Base-by-base conservation (phyloP, 2,113 vertebrate species). In the Hymenochirus boettgeri region DNA sequence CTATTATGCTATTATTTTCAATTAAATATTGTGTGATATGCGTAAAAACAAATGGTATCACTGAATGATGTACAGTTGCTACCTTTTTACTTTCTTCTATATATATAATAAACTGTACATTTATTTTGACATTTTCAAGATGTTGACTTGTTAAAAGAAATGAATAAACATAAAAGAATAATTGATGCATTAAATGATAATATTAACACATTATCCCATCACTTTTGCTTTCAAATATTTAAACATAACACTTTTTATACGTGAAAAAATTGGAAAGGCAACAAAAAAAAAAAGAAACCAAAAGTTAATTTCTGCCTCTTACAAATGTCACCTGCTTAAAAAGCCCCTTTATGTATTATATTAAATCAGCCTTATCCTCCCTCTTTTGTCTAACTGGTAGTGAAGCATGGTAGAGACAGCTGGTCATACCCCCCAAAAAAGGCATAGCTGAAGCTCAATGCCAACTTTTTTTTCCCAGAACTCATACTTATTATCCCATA, bases 331-430 rank as follows among this genome's bases (percentile, higher is more conserved):
- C 19, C 50, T 52, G 9, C 52, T 65, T 47, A 50, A 48, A 57
- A 29, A 18, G 21, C 24, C 29, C 23, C 33, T 59, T 23, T 59
- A 39, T 67, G 25, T 59, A 24, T 59, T 52, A 50, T 11, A 17
- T 12, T 23, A 51, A 59, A 42, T 45, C 45, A 57, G 17, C n/a
- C 54, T 19, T 35, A 52, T 52, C 35, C 31, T 47, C 57, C 29
- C 39, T 59, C 56, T 29, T 52, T 67, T 67, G 64, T 67, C 15
- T 56, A 57, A 65, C 57, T 59, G 18, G 13, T 25, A 67, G 24
- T 67, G 33, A 59, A 67, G 64, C 56, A 52, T 59, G 39, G 47
- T 42, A 22, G 18, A 50, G 42, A 35, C 64, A 67, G 46, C 55
- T 67, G 64, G 56, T 56, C 19, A 52, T 27, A 67, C 46, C 62